Conservation (phyloP, 2,888 invertebrate species). For the Geotrupes spiniger region DNA sequence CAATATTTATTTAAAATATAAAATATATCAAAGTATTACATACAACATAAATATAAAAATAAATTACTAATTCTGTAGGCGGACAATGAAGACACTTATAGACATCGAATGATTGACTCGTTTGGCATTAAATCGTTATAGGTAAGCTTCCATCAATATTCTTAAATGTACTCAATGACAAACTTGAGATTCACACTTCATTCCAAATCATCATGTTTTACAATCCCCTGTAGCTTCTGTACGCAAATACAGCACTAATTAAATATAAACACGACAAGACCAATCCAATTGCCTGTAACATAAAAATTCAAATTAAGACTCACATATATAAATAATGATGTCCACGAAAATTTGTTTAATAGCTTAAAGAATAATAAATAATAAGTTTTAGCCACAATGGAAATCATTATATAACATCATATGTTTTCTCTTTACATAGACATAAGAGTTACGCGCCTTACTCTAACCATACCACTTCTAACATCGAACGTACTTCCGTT, state of each 20-base stretch:
- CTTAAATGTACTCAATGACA: no score
- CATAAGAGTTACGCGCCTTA: no score
- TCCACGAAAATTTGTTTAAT: no score
- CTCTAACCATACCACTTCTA: no score
- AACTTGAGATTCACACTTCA: no score
- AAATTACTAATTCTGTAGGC: neutral
- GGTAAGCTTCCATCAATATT: no score
- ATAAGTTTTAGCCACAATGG: no score
- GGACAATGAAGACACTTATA: neutral
- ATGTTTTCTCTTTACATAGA: no score
- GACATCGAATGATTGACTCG: neutral
- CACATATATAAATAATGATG: no score
- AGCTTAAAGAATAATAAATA: no score
- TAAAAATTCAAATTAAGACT: slow-evolving; percentile 28
- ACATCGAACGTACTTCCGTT: no score
- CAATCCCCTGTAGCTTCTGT: slow-evolving; percentile 72
- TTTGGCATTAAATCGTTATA: slow-evolving; percentile 4
- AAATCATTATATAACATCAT: no score
- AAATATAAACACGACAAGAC: slow-evolving; percentile 71
- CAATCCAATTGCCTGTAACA: slow-evolving; percentile 71
- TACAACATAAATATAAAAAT: slow-evolving; percentile 5
- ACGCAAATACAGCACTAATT: slow-evolving; percentile 73
- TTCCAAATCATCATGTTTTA: slow-evolving; percentile 45
- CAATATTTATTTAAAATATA: slow-evolving; percentile 14
- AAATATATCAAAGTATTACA: slow-evolving; percentile 15